phyloP scores from a whole-genome alignment of 2,113 vertebrate genomes.

The Pituophis catenifer region DNA sequence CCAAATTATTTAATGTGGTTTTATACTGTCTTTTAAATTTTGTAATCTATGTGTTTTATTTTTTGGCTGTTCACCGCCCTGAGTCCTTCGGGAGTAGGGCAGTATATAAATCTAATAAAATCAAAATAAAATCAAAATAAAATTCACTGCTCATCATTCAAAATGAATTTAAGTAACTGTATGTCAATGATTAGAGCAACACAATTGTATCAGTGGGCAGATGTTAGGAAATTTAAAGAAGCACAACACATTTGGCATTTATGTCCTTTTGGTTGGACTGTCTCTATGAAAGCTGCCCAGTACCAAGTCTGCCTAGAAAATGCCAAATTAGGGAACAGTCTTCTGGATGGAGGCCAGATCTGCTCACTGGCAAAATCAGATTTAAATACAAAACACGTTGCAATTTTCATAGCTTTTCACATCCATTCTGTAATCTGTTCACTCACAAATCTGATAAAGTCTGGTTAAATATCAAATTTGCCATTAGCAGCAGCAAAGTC shows the following conservation, averaged over 20 bases:
- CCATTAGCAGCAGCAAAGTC: background rate
- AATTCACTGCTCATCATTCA: background rate
- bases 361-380: background rate
- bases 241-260: background rate
- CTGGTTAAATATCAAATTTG: slow-evolving; percentile 35
- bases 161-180: background rate
- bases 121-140: too few species aligned
- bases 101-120: too few species aligned
- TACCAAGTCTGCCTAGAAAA: background rate
- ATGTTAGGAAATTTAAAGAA: background rate
- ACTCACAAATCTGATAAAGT: background rate
- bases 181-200: background rate
- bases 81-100: too few species aligned
- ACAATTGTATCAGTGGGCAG: background rate
- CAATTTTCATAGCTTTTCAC: background rate
- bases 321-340: background rate
- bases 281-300: background rate
- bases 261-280: background rate
- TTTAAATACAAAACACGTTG: background rate
- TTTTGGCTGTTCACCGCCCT: too few species aligned
- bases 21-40: too few species aligned
- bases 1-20: too few species aligned
- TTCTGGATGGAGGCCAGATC: background rate
- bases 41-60: too few species aligned
- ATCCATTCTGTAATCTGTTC: background rate